These are phyloP conservation scores for Polyploca ridens DNA, from an alignment of 2,888 invertebrate species.

Conservation along the genomic window DNA sequence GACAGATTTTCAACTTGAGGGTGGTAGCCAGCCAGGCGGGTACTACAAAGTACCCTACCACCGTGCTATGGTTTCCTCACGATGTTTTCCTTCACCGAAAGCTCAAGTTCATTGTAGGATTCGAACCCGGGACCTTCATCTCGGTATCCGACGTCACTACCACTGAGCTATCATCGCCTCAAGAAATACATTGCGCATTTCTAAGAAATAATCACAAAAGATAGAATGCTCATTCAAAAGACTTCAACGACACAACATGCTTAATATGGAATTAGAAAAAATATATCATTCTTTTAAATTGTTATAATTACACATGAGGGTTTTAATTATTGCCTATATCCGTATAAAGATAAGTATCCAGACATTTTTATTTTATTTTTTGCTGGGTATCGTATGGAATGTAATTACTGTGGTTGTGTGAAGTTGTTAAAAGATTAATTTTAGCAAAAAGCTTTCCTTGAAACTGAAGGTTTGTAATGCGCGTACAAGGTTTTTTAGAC, in stretches of 20 bases:
- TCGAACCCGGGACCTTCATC: too few relatives aligned
- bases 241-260: slow-evolving; percentile 20
- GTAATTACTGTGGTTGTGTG: neutral
- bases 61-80: too few relatives aligned
- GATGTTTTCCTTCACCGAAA: too few relatives aligned
- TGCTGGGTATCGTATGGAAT: slow-evolving; percentile 5
- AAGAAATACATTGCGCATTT: neutral
- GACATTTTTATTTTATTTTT: slow-evolving; percentile 4
- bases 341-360: neutral
- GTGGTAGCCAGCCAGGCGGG: too few relatives aligned
- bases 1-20: too few relatives aligned
- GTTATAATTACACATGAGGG: slow-evolving; percentile 32
- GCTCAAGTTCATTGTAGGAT: too few relatives aligned
- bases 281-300: slow-evolving; percentile 42
- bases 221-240: slow-evolving; percentile 17
- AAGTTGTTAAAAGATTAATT: slow-evolving; percentile 12
- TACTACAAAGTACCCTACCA: too few relatives aligned
- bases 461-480: neutral
- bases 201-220: neutral
- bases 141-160: too few relatives aligned
- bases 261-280: slow-evolving; percentile 17
- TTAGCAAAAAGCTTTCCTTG: neutral
- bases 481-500: neutral
- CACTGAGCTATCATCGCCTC: too few relatives aligned
- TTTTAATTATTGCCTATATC: slow-evolving; percentile 25